Conservation (phyloP, 2,888 invertebrate species). For the Synanthedon andrenaeformis region DNA sequence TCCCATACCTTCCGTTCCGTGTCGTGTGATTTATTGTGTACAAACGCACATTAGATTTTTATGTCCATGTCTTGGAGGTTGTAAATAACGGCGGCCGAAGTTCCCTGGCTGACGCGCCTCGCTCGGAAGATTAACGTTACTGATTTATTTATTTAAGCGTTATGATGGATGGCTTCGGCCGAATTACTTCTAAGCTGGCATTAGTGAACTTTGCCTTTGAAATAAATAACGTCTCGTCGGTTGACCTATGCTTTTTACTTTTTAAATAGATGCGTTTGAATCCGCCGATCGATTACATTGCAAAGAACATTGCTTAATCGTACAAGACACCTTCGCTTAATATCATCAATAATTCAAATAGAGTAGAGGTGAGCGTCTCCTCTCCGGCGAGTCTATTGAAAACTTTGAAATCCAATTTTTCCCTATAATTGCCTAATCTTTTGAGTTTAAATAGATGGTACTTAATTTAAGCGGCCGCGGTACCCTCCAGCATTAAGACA, state of each 20-base stretch:
- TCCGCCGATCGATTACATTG: conserved; percentile 4
- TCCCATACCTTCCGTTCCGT: conserved; percentile 3
- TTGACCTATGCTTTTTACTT: conserved; percentile 14
- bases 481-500: conserved; percentile 14
- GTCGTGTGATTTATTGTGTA: conserved; percentile 39
- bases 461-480: conserved; percentile 24
- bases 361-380: too few species aligned
- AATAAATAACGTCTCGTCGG: conserved; percentile 12
- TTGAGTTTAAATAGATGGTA: conserved; percentile 40
- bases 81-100: conserved; percentile 41
- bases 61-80: conserved; percentile 49
- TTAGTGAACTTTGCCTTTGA: conserved; percentile 16
- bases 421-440: conserved; percentile 56
- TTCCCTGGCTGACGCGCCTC: background rate
- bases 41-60: conserved; percentile 54
- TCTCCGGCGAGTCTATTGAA: conserved; percentile 14
- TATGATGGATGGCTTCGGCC: conserved; percentile 40
- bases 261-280: too few species aligned
- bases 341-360: background rate
- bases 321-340: background rate
- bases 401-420: conserved; percentile 35
- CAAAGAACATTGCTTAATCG: conserved; percentile 1
- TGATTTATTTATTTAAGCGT: conserved; percentile 57
- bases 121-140: conserved; percentile 29
- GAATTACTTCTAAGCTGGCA: conserved; percentile 8